Conservation (phyloP, 2,797 vertebrate species). For the Sphaeramia orbicularis region DNA sequence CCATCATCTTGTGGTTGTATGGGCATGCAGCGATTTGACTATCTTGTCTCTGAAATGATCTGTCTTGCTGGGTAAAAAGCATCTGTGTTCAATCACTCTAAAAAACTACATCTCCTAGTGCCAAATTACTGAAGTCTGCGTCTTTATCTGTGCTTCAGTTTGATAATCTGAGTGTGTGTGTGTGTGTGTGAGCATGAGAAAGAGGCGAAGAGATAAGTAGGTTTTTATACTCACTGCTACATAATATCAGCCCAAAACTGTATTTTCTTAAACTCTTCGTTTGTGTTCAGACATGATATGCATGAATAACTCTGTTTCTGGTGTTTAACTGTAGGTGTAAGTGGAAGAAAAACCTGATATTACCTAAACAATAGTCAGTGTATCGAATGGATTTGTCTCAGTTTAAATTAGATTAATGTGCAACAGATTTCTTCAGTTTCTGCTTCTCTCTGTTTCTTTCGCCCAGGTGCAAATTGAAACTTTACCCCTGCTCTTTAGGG, state of each 20-base stretch:
- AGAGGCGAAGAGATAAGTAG: no score
- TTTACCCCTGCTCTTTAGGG: no score
- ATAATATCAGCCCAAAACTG: no score
- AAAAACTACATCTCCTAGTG: conserved; percentile 37
- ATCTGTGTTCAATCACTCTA: conserved; percentile 67
- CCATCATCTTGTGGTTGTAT: conserved; percentile 45
- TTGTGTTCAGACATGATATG: background rate
- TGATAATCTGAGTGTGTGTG: background rate
- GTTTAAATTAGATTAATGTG: no score
- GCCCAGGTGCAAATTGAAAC: background rate
- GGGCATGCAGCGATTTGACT: conserved; percentile 35
- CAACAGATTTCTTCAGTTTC: background rate
- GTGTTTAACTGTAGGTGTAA: background rate
- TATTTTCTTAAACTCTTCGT: no score
- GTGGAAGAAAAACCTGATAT: background rate
- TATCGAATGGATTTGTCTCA: background rate
- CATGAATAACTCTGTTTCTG: background rate
- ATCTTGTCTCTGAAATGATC: conserved; percentile 53
- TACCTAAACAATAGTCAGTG: background rate
- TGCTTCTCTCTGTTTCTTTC: conserved; percentile 5
- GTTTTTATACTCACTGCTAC: no score
- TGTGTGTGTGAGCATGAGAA: no score
- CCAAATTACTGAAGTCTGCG: conserved; percentile 39
- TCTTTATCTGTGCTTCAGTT: conserved; percentile 31
- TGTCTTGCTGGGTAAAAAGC: conserved; percentile 39